phyloP scores from a whole-genome alignment of 2,797 vertebrate genomes.

The Esox masquinongy region DNA sequence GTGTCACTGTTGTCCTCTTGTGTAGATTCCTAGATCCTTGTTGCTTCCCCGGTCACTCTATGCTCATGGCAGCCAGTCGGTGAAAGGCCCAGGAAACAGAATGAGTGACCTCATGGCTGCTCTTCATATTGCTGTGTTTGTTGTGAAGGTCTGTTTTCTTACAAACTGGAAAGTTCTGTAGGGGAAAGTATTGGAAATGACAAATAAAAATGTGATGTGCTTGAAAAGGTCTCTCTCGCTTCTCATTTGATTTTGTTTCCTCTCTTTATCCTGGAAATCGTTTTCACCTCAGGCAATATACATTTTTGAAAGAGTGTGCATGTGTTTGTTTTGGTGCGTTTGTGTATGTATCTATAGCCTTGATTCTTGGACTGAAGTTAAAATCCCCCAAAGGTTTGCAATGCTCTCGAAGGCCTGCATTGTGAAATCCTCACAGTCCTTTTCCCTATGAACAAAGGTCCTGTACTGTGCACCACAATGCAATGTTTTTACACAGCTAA shows the following conservation, averaged over 20 bases:
- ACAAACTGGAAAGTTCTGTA: slow-evolving; percentile 57
- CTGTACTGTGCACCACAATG: background rate
- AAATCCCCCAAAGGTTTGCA: background rate
- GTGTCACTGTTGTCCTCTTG: slow-evolving; percentile 10
- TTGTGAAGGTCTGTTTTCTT: slow-evolving; percentile 58
- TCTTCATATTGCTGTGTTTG: slow-evolving; percentile 41
- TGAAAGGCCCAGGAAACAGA: background rate
- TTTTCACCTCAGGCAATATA: background rate
- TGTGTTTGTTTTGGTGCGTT: background rate
- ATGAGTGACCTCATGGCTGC: slow-evolving; percentile 33
- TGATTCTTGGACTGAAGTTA: background rate
- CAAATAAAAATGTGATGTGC: slow-evolving; percentile 62
- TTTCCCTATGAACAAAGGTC: background rate
- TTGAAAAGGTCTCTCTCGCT: slow-evolving; percentile 38
- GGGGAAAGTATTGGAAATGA: slow-evolving; percentile 49
- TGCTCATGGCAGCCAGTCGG: slow-evolving; percentile 24
- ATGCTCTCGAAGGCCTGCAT: background rate
- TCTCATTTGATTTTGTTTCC: slow-evolving; percentile 17
- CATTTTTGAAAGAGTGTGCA: background rate
- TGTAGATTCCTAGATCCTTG: slow-evolving; percentile 15
- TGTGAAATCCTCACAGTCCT: background rate
- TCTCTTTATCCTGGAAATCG: background rate
- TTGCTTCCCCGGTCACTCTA: slow-evolving; percentile 27
- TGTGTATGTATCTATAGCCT: background rate
- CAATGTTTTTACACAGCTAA: slow-evolving; percentile 20